These are phyloP conservation scores for Zonotrichia leucophrys DNA, from an alignment of 2,113 vertebrate species.

Conservation along the genomic window DNA sequence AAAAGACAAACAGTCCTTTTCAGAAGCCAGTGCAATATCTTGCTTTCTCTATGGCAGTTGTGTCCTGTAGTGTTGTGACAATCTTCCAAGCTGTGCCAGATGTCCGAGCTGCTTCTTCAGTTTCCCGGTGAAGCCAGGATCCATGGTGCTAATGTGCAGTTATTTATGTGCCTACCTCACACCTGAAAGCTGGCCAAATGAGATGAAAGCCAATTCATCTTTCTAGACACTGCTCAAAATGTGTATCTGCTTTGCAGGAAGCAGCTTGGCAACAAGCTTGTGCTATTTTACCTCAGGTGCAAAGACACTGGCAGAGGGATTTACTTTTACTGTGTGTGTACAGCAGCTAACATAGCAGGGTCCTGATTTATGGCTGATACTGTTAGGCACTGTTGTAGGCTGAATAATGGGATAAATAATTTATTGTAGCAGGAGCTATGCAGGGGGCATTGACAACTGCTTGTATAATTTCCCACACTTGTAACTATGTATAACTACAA, in stretches of 20 bases:
- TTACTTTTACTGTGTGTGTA: background rate
- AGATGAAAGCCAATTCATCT: background rate
- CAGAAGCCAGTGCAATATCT: background rate
- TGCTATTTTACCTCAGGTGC: background rate
- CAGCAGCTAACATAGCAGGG: background rate
- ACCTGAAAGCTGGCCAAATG: background rate
- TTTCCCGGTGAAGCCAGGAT: background rate
- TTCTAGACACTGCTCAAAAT: background rate
- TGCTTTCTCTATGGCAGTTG: background rate
- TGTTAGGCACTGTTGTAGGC: background rate
- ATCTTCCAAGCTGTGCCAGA: background rate
- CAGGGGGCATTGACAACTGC: background rate
- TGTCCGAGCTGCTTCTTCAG: background rate
- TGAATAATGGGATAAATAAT: background rate
- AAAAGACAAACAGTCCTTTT: background rate
- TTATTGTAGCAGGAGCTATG: background rate
- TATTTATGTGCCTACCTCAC: background rate
- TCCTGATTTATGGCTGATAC: background rate
- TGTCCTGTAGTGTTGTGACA: background rate
- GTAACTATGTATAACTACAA: background rate
- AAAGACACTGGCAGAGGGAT: background rate
- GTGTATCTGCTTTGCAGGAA: background rate
- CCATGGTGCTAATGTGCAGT: background rate
- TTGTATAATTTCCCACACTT: background rate
- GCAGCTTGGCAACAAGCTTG: background rate